These are phyloP conservation scores for Solea solea DNA, from an alignment of 2,113 vertebrate species.

Conservation along the genomic window DNA sequence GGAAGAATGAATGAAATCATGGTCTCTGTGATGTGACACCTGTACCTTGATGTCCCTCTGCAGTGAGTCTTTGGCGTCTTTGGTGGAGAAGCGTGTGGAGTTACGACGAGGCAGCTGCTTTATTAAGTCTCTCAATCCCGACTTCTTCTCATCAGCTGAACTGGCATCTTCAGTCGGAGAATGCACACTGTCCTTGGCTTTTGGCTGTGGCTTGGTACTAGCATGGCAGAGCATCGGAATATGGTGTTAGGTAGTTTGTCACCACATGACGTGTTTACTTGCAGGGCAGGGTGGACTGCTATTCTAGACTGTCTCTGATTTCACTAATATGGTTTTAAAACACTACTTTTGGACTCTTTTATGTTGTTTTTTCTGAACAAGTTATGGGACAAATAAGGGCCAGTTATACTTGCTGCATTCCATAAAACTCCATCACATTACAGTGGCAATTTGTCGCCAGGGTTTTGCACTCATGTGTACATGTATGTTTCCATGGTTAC, in stretches of 20 bases:
- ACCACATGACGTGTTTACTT: neutral
- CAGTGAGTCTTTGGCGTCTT: conserved; percentile 44
- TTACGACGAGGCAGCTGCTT: conserved; percentile 63
- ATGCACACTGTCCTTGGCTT: conserved; percentile 48
- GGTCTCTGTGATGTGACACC: neutral
- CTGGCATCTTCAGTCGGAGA: conserved; percentile 60
- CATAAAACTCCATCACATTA: no score
- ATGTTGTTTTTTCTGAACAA: no score
- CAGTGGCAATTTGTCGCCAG: no score
- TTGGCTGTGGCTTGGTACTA: conserved; percentile 29
- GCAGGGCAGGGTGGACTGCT: no score
- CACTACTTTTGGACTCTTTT: no score
- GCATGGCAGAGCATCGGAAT: neutral
- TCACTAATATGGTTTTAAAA: no score
- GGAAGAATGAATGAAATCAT: no score
- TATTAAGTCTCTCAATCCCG: conserved; percentile 68
- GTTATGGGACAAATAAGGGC: no score
- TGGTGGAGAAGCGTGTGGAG: neutral
- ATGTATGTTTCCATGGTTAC: no score
- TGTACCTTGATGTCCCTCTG: conserved; percentile 24
- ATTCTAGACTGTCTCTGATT: no score
- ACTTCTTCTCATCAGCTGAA: conserved; percentile 75
- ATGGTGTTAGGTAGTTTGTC: neutral
- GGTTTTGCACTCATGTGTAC: no score
- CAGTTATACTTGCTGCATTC: no score